Evolutionary conservation across 2,797 vertebrate species (phyloP), one percentile per base, ranked within the genome.

Genomic region (Dryobates pubescens): DNA sequence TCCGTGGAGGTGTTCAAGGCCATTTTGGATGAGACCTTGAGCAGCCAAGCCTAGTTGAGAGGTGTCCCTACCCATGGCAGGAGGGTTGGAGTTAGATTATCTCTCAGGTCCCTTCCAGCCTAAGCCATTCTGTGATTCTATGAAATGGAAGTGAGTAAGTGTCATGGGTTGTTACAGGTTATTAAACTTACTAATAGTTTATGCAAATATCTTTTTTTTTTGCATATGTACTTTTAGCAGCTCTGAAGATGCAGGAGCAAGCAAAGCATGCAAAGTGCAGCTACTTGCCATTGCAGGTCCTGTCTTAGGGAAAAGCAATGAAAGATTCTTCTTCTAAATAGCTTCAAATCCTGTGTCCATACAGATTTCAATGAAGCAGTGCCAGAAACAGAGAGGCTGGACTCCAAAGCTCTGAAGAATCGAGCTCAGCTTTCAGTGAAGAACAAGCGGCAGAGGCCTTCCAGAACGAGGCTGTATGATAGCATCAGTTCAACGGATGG

Each of bases 401-500:
- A 98, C 92, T 98, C 98, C 9, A 98, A 98, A 94, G 98, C 96
- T 3, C 95, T 98, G 93, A 98, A 98, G 96, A 98, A 97, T n/a
- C 97, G 97, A 64, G 97, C 97, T 54, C 98, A 98, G 85, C 97
- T 98, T 41, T 97, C 97, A 1, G 96, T 97, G 90, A 98, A 97
- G 92, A 97, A 98, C 95, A 98, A 98, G 91, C 97, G 98, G 73
- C 98, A 98, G 91, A 97, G 97, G 56, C 97, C 96, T 29, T 97
- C 96, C 12, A 94, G 98, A 92, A 97, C 97, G 36, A 95, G 97
- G 51, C 92, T 97, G 19, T 97, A 97, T 43, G 98, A 98, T 56
- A 98, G 98, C 85, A 94, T 98, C 97, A 98, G 98, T 82, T 99
- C 98, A 8, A 98, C 98, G 23, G 98, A 99, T 64, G 92, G 98